Conservation (phyloP, 2,113 vertebrate genomes). For the Melanostigma gelatinosum region DNA sequence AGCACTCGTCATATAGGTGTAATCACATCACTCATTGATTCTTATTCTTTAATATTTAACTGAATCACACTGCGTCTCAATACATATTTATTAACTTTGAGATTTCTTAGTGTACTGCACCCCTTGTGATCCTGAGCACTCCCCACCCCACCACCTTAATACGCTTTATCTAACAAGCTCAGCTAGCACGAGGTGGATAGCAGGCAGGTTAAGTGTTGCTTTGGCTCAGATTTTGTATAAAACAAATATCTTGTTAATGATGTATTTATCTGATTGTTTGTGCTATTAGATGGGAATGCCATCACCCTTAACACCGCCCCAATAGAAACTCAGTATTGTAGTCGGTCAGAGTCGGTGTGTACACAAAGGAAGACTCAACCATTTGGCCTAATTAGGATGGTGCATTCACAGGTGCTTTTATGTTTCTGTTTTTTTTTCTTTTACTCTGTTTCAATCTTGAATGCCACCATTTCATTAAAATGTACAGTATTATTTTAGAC, state of each 20-base stretch:
- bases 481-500: conserved; percentile 69
- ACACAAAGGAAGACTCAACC: conserved; percentile 3
- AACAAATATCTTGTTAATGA: background rate
- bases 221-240: conserved; percentile 8
- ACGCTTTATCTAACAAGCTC: conserved; percentile 5
- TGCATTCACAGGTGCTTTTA: conserved; percentile 43
- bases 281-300: background rate
- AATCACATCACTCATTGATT: conserved; percentile 22
- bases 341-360: background rate
- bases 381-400: conserved; percentile 33
- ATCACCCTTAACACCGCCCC: background rate
- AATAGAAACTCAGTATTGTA: conserved; percentile 15
- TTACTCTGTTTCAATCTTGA: conserved; percentile 8
- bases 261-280: conserved; percentile 14
- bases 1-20: conserved; percentile 42
- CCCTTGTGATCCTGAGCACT: conserved; percentile 9
- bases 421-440: background rate
- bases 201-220: conserved; percentile 9
- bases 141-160: background rate
- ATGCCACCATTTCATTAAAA: conserved; percentile 62
- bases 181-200: background rate
- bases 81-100: conserved; percentile 35
- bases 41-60: conserved; percentile 26
- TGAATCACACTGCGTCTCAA: conserved; percentile 15
- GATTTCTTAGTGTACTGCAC: conserved; percentile 4